Evolutionary conservation across 2,113 vertebrate species (phyloP).

Genomic region (Plestiodon gilberti): DNA sequence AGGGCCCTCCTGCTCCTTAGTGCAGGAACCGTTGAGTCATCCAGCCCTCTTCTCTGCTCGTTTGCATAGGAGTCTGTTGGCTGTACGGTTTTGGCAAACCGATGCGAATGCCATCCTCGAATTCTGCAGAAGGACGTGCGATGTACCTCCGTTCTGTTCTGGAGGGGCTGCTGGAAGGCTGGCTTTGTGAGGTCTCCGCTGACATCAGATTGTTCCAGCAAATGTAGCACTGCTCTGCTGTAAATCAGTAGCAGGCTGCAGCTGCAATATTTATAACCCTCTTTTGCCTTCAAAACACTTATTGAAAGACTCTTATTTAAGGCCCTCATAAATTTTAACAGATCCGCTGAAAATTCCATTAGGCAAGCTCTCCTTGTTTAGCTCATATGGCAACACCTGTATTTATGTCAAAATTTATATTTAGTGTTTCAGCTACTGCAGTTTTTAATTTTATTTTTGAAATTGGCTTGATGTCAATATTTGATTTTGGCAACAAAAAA

Average conservation of each 20-base stretch:
- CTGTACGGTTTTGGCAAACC: background rate
- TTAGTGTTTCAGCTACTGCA: background rate
- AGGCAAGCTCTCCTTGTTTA: background rate
- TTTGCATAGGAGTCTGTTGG: background rate
- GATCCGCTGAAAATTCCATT: slow-evolving; percentile 11
- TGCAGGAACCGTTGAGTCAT: background rate
- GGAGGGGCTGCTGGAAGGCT: background rate
- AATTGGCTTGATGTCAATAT: background rate
- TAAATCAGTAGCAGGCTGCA: slow-evolving; percentile 20
- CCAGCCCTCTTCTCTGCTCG: background rate
- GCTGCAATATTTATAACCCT: slow-evolving; percentile 23
- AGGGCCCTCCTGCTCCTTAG: background rate
- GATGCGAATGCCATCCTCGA: background rate
- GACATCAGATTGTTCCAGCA: background rate
- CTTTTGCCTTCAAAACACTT: slow-evolving; percentile 36
- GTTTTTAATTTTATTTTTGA: background rate
- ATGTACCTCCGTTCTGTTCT: background rate
- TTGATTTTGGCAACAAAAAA: background rate
- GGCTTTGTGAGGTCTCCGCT: background rate
- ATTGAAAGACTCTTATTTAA: slow-evolving; percentile 12
- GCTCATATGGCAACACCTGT: background rate
- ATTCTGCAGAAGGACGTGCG: background rate
- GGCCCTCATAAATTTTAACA: background rate
- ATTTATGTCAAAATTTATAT: background rate
- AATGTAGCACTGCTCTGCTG: background rate